Percentiles rank a stretch among this genome's conserved stretches.
These are phyloP conservation scores for Sinocyclocheilus maitianheensis DNA, from an alignment of 2,113 vertebrate species.

Conservation along the genomic window DNA sequence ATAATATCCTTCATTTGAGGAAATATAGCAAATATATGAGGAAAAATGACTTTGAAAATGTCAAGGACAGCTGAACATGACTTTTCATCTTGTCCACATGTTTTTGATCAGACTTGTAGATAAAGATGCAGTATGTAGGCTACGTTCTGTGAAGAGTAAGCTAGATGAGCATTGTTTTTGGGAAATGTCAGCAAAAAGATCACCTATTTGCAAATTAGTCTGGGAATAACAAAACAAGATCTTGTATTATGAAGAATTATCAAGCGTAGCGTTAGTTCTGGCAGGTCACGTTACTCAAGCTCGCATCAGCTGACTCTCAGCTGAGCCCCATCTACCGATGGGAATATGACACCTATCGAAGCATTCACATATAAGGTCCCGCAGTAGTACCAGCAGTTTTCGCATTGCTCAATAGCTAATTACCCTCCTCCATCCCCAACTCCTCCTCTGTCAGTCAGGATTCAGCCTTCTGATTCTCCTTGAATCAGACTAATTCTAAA, in stretches of 20 bases:
- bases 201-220: background rate
- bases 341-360: too few species aligned
- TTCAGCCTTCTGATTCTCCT: too few species aligned
- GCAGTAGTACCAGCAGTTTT: too few species aligned
- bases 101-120: background rate
- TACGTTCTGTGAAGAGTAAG: background rate
- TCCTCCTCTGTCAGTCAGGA: too few species aligned
- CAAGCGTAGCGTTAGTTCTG: too few species aligned
- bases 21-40: background rate
- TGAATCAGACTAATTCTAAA: too few species aligned
- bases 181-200: background rate
- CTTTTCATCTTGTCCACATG: background rate
- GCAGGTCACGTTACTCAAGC: too few species aligned
- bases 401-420: too few species aligned
- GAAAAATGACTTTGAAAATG: background rate
- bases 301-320: too few species aligned
- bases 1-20: background rate
- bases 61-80: background rate
- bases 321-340: too few species aligned
- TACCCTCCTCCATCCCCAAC: too few species aligned
- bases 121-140: background rate
- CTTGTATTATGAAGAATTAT: background rate
- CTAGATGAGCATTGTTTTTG: background rate
- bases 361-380: too few species aligned
- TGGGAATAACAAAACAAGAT: background rate